phyloP scores from a whole-genome alignment of 2,888 invertebrate species.

The Aleiodes testaceus region DNA sequence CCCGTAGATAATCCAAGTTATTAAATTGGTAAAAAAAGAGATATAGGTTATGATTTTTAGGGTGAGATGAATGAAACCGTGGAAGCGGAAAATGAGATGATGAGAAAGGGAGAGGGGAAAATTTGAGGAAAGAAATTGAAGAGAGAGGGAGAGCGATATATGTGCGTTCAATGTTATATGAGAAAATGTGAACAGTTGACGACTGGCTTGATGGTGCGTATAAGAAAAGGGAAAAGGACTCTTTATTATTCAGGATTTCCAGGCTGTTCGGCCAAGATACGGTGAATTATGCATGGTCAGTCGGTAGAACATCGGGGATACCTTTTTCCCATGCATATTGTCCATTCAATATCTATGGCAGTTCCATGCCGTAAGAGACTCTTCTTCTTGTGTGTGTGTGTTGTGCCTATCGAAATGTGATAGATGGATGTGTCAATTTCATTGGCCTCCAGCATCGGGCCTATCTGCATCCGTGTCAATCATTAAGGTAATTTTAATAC shows the following conservation, averaged over 20 bases:
- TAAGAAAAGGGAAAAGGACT: constrained; percentile 43
- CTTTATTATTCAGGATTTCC: constrained; percentile 66
- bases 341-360: constrained; percentile 16
- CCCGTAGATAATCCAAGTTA: no score
- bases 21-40: constrained; percentile 12
- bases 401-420: constrained; percentile 53
- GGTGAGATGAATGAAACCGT: constrained; percentile 6
- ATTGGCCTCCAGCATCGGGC: constrained; percentile 58
- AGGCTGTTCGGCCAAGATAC: constrained; percentile 64
- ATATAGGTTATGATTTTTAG: neutral
- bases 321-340: constrained; percentile 59
- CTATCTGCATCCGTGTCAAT: constrained; percentile 60
- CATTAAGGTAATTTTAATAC: constrained; percentile 45
- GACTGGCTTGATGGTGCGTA: constrained; percentile 14
- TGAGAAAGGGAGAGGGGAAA: constrained; percentile 35
- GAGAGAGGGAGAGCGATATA: neutral
- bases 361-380: constrained; percentile 18
- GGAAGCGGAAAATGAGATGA: constrained; percentile 24
- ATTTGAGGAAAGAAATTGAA: constrained; percentile 34
- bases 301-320: constrained; percentile 50
- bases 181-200: constrained; percentile 30
- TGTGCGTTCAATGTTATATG: neutral
- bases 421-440: constrained; percentile 68
- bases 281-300: constrained; percentile 68
- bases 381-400: constrained; percentile 51